These are phyloP conservation scores for Antechinus flavipes DNA, from an alignment of 2,113 vertebrate species.

Conservation along the genomic window DNA sequence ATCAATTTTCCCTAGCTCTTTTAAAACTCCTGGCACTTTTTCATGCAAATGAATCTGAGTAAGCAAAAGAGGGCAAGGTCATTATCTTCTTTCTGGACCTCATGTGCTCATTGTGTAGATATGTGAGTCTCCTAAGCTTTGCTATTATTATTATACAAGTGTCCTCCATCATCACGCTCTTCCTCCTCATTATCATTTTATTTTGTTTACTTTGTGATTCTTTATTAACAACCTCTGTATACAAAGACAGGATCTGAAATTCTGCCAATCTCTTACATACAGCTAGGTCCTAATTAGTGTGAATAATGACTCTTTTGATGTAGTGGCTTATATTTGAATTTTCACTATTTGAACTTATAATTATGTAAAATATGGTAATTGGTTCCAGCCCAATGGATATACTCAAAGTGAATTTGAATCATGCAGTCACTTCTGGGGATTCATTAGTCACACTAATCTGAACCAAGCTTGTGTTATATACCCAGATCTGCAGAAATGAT, in stretches of 20 bases:
- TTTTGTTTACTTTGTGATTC: not conserved
- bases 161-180: not conserved
- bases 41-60: not conserved
- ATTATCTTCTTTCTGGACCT: not conserved
- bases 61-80: not conserved
- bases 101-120: not conserved
- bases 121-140: not conserved
- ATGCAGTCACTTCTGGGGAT: not conserved
- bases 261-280: not conserved
- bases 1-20: not conserved
- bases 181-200: not conserved
- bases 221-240: not conserved
- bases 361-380: not conserved
- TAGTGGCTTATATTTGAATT: not conserved
- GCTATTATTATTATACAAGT: not conserved
- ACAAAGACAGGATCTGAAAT: not conserved
- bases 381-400: not conserved
- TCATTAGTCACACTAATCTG: not conserved
- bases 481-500: not conserved
- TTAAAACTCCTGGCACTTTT: not conserved
- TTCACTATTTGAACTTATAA: not conserved
- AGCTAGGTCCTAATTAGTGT: not conserved
- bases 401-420: not conserved
- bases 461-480: not conserved
- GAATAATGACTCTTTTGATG: not conserved